Evolutionary conservation across 2,888 invertebrate genomes (phyloP).

Genomic region (Drosophila macrospina): DNA sequence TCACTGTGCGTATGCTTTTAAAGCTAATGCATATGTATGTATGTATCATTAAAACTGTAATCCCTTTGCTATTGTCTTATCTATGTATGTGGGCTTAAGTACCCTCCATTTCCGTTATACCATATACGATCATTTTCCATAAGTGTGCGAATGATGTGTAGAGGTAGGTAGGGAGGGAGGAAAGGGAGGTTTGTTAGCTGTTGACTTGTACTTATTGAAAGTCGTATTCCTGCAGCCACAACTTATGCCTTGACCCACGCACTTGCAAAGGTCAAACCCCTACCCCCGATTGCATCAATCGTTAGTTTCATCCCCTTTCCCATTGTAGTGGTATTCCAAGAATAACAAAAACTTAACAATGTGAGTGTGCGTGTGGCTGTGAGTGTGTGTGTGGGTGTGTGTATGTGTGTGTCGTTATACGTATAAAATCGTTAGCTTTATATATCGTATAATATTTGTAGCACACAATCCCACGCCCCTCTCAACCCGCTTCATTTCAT

Average conservation of each 20-base stretch:
- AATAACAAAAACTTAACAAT: neutral
- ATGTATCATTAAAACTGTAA: neutral
- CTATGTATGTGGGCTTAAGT: too few relatives aligned
- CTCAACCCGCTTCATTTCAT: slow-evolving; percentile 3
- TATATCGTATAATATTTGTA: slow-evolving; percentile 44
- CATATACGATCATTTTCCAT: neutral
- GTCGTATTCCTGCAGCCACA: slow-evolving; percentile 3
- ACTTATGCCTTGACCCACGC: slow-evolving; percentile 12
- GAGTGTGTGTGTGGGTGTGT: slow-evolving; percentile 11
- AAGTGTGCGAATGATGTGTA: too few relatives aligned
- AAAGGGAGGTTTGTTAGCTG: neutral
- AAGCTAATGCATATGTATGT: slow-evolving; percentile 1
- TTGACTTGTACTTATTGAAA: slow-evolving; percentile 3
- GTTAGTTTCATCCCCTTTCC: neutral
- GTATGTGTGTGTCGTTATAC: slow-evolving; percentile 41
- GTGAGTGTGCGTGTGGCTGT: neutral
- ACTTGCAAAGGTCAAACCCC: slow-evolving; percentile 11
- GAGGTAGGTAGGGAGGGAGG: too few relatives aligned
- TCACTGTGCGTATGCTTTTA: neutral
- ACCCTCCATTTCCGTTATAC: neutral
- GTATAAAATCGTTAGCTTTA: slow-evolving; percentile 61
- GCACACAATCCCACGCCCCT: neutral
- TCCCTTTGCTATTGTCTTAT: neutral
- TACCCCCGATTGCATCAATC: neutral
- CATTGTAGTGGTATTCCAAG: slow-evolving; percentile 4